phyloP scores from a whole-genome alignment of 2,888 invertebrate species.

The Dicranocentrus wangi region DNA sequence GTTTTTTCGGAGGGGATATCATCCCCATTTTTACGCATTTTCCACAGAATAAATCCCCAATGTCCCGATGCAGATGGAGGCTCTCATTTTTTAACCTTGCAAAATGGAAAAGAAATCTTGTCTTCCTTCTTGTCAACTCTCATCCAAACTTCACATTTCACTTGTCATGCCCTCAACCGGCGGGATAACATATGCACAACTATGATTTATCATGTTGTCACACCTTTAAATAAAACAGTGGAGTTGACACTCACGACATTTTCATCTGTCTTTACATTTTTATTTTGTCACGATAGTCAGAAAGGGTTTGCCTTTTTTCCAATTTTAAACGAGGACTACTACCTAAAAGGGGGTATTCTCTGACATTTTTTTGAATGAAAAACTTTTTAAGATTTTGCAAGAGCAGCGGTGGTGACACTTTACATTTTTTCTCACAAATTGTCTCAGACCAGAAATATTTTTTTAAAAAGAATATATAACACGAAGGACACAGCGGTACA shows the following conservation, averaged over 20 bases:
- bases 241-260: constrained; percentile 55
- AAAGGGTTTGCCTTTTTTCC: too few species aligned
- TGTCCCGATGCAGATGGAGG: background rate
- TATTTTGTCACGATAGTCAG: constrained; percentile 45
- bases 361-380: background rate
- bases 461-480: constrained; percentile 2
- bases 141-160: constrained; percentile 10
- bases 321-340: too few species aligned
- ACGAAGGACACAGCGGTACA: background rate
- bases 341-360: too few species aligned
- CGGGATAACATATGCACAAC: background rate
- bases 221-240: constrained; percentile 54
- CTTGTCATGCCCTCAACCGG: background rate
- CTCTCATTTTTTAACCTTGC: background rate
- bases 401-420: constrained; percentile 49
- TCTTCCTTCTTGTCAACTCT: background rate
- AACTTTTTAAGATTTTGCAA: background rate
- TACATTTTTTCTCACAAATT: constrained; percentile 58
- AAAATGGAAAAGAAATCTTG: constrained; percentile 5
- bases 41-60: background rate
- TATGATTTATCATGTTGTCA: constrained; percentile 60
- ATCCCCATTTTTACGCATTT: constrained; percentile 53
- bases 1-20: constrained; percentile 29
- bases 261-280: constrained; percentile 50
- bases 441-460: background rate